Evolutionary conservation across 2,888 invertebrate genomes (phyloP).

Genomic region (Nomada lathburiana): DNA sequence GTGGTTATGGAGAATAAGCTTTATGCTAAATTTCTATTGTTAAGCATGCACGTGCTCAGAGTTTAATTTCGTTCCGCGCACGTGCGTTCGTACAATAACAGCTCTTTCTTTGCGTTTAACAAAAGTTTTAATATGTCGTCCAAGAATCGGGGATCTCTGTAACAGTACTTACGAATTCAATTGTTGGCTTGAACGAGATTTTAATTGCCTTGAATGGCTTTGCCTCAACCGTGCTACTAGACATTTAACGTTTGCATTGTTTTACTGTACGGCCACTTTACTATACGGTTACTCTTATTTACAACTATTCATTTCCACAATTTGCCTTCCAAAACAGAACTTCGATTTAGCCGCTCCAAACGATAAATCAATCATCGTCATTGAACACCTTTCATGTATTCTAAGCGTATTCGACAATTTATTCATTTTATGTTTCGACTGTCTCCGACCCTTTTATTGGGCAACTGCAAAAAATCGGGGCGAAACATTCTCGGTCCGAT

Average conservation of each 20-base stretch:
- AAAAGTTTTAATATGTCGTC: constrained; percentile 6
- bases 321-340: no score
- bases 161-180: background rate
- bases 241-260: background rate
- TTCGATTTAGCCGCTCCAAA: no score
- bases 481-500: no score
- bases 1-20: background rate
- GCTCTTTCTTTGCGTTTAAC: constrained; percentile 18
- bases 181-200: constrained; percentile 15
- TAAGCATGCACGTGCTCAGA: constrained; percentile 4
- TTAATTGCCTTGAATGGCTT: constrained; percentile 10
- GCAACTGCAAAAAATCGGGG: no score
- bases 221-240: background rate
- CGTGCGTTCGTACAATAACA: constrained; percentile 36
- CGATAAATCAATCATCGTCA: no score
- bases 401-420: no score
- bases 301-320: no score
- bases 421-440: no score
- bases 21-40: constrained; percentile 10
- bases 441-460: no score
- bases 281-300: no score
- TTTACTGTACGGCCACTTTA: background rate
- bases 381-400: no score
- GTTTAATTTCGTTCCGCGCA: constrained; percentile 49
- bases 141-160: background rate